These are phyloP conservation scores for Gonatopus flavifemur DNA, from an alignment of 1,140 invertebrate genomes.

Conservation along the genomic window DNA sequence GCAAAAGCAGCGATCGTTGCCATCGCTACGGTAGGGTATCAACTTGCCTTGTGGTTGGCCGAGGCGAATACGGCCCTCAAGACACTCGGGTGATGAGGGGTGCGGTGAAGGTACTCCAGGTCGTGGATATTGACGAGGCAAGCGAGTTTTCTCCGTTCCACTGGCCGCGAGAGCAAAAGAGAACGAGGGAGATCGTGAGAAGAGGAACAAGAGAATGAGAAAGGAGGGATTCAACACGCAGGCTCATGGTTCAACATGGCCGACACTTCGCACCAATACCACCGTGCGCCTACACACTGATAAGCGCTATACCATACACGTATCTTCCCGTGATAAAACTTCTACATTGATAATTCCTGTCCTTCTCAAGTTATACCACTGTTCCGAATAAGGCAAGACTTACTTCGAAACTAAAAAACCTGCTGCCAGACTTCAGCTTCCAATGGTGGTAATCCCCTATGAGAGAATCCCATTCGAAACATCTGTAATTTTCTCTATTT, in stretches of 20 bases:
- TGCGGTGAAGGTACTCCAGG: constrained; percentile 15
- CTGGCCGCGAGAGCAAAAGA: background rate
- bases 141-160: constrained; percentile 23
- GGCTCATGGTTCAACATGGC: constrained; percentile 28
- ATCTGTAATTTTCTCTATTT: too few species aligned
- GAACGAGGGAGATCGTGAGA: background rate
- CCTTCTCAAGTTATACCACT: too few species aligned
- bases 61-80: constrained; percentile 29
- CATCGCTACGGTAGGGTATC: constrained; percentile 50
- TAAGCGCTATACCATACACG: too few species aligned
- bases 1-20: constrained; percentile 36
- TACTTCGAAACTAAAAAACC: too few species aligned
- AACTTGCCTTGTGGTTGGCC: constrained; percentile 45
- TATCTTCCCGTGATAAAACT: too few species aligned
- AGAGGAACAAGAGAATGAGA: constrained; percentile 3
- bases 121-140: constrained; percentile 44
- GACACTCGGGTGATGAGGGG: constrained; percentile 11
- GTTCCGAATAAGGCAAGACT: too few species aligned
- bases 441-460: background rate
- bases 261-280: too few species aligned
- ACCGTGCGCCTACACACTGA: too few species aligned
- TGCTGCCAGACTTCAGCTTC: background rate
- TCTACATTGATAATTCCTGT: too few species aligned
- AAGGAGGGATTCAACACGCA: constrained; percentile 17
- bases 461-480: background rate